phyloP scores from a whole-genome alignment of 1,140 invertebrate species.

The Cotesia typhae region DNA sequence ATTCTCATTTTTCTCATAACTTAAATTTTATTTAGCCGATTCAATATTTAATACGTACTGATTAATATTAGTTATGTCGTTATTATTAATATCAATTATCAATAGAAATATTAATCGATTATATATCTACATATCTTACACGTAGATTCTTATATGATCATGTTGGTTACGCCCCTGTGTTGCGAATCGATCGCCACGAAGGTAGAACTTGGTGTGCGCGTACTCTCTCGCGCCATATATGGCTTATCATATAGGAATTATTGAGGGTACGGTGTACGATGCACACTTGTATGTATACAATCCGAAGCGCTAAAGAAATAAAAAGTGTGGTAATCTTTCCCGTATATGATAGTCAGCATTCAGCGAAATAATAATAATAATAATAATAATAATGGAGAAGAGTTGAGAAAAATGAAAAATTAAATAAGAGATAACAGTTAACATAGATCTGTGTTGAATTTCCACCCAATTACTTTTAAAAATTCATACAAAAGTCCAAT shows the following conservation, averaged over 20 bases:
- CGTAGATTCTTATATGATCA: constrained; percentile 23
- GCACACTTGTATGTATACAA: not conserved
- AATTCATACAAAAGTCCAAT: not conserved
- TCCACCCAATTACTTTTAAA: not conserved
- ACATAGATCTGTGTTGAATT: not conserved
- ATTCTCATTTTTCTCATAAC: too few relatives aligned
- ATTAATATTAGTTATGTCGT: too few relatives aligned
- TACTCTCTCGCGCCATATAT: constrained; percentile 19
- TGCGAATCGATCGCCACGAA: constrained; percentile 42
- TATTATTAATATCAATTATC: too few relatives aligned
- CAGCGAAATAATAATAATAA: too few relatives aligned
- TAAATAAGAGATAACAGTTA: not conserved
- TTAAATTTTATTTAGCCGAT: too few relatives aligned
- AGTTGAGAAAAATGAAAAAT: not conserved
- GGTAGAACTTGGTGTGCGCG: constrained; percentile 32
- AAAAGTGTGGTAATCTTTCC: not conserved
- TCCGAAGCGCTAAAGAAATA: not conserved
- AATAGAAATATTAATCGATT: too few relatives aligned
- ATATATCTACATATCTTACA: too few relatives aligned
- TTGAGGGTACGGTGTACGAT: not conserved
- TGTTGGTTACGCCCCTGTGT: constrained; percentile 43
- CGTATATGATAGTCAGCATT: not conserved
- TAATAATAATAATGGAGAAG: not conserved
- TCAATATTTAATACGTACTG: too few relatives aligned
- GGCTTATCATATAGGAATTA: constrained; percentile 30